Conservation (phyloP, 1,140 invertebrate genomes). For the Zeugodacus cucurbitae region DNA sequence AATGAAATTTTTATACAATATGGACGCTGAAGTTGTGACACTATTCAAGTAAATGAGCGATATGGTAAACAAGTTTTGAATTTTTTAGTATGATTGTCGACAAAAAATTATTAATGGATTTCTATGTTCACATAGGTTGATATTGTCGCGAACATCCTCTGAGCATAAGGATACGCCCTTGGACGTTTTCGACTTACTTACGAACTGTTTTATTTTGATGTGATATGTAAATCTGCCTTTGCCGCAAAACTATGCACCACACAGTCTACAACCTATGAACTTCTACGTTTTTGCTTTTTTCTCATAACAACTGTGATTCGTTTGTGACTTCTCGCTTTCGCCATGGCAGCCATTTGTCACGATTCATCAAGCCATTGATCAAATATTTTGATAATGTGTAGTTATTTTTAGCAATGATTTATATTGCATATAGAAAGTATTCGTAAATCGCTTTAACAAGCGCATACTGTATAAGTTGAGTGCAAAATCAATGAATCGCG, state of each 20-base stretch:
- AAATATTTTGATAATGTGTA: slow-evolving; percentile 12
- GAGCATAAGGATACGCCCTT: background rate
- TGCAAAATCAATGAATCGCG: no score
- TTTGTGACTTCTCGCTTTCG: background rate
- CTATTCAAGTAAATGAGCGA: no score
- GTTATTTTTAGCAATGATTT: background rate
- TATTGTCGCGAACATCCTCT: no score
- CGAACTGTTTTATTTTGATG: background rate
- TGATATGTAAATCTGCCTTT: background rate
- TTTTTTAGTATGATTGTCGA: no score
- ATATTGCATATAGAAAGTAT: background rate
- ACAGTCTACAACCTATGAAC: background rate
- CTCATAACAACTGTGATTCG: background rate
- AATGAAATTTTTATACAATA: no score
- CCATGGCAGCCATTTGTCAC: background rate
- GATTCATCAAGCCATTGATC: background rate
- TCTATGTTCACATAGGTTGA: no score
- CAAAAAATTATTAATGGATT: no score
- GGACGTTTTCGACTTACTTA: no score
- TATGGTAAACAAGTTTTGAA: no score
- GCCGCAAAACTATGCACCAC: background rate
- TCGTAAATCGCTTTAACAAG: background rate
- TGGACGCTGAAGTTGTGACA: no score
- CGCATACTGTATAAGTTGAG: background rate
- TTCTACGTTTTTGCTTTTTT: background rate